Conservation (phyloP, 1,140 invertebrate genomes). For the Mya arenaria region DNA sequence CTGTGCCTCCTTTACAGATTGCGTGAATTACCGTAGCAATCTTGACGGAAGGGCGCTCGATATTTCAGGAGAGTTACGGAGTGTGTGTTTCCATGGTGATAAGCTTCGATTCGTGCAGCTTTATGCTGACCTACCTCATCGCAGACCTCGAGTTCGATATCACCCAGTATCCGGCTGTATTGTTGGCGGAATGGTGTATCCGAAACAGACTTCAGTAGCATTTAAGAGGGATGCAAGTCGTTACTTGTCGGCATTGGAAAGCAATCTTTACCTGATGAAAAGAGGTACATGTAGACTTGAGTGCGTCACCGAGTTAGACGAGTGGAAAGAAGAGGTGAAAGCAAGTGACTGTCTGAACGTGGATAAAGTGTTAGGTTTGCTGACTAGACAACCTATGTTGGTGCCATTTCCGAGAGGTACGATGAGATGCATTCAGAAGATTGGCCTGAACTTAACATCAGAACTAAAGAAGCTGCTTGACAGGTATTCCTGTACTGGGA, state of each 20-base stretch:
- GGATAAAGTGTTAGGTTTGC: background rate
- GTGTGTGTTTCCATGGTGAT: background rate
- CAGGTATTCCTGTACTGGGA: no score
- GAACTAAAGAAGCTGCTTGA: no score
- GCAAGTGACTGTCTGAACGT: no score
- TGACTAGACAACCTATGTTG: background rate
- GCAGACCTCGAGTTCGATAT: background rate
- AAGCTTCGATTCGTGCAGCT: slow-evolving; percentile 40
- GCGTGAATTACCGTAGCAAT: slow-evolving; percentile 33
- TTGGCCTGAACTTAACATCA: no score
- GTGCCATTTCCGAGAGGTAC: background rate
- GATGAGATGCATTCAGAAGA: no score
- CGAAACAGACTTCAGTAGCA: no score
- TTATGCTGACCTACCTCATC: slow-evolving; percentile 39
- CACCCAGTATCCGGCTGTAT: slow-evolving; percentile 41
- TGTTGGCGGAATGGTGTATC: no score
- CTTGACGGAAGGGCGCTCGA: slow-evolving; percentile 30
- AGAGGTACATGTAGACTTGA: background rate
- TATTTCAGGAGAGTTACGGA: slow-evolving; percentile 1
- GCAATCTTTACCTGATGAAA: background rate
- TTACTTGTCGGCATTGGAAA: slow-evolving; percentile 1
- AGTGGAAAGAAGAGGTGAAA: no score
- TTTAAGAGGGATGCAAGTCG: slow-evolving; percentile 13
- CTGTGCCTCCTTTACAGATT: slow-evolving; percentile 6
- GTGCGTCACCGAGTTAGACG: background rate